phyloP scores from a whole-genome alignment of 2,797 vertebrate genomes.

The Cryptoblepharus egeriae region DNA sequence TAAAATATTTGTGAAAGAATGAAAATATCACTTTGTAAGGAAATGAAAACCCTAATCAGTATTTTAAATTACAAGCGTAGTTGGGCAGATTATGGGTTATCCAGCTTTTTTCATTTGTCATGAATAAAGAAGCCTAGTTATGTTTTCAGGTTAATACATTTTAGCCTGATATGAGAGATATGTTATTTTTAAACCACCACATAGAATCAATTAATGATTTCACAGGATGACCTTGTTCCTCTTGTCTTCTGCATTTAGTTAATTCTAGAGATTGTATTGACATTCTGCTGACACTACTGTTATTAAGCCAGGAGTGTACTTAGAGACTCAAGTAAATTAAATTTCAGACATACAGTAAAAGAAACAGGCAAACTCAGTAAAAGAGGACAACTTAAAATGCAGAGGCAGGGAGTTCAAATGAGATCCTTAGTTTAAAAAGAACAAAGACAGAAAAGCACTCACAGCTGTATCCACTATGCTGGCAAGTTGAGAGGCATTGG shows the following conservation, averaged over 20 bases:
- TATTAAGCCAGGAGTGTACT: constrained; percentile 26
- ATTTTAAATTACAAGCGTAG: constrained; percentile 9
- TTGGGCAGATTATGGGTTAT: background rate
- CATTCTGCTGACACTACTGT: constrained; percentile 12
- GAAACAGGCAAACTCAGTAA: constrained; percentile 6
- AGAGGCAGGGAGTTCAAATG: background rate
- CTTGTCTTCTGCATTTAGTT: constrained; percentile 26
- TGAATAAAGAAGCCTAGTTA: background rate
- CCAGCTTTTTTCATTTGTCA: background rate
- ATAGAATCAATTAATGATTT: constrained; percentile 10
- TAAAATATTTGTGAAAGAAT: background rate
- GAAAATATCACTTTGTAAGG: background rate
- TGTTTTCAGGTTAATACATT: background rate
- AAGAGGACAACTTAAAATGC: background rate
- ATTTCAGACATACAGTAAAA: constrained; percentile 10
- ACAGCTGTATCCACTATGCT: background rate
- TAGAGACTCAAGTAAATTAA: constrained; percentile 23
- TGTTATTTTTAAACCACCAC: constrained; percentile 4
- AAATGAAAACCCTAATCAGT: background rate
- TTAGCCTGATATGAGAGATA: background rate
- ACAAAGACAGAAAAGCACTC: background rate
- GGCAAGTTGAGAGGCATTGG: background rate
- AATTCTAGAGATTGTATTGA: constrained; percentile 15
- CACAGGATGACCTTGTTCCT: constrained; percentile 20
- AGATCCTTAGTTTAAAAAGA: constrained; percentile 7